phyloP scores from a whole-genome alignment of 2,888 invertebrate species.

The Patella caerulea region DNA sequence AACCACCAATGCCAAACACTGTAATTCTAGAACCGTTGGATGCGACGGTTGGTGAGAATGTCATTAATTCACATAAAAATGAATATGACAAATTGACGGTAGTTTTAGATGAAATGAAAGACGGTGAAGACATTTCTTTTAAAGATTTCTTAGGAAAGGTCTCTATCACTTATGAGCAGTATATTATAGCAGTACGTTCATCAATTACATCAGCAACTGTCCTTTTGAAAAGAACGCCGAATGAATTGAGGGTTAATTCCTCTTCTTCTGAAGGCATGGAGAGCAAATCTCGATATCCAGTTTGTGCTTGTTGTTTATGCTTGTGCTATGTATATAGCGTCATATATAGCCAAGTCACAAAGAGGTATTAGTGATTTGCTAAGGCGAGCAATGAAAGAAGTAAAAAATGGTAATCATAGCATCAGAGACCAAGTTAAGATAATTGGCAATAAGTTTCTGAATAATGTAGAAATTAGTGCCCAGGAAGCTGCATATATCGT shows the following conservation, averaged over 20 bases:
- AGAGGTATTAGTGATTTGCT: slow-evolving; percentile 44
- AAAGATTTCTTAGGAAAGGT: background rate
- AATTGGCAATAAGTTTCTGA: too few relatives aligned
- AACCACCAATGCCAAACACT: slow-evolving; percentile 8
- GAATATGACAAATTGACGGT: background rate
- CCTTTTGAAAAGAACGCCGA: slow-evolving; percentile 27
- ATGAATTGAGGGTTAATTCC: slow-evolving; percentile 27
- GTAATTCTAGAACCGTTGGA: slow-evolving; percentile 9
- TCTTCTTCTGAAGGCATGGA: slow-evolving; percentile 8
- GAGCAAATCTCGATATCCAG: too few relatives aligned
- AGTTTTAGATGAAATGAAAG: too few relatives aligned
- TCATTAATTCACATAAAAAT: too few relatives aligned
- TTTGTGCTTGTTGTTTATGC: too few relatives aligned
- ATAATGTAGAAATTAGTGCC: slow-evolving; percentile 46
- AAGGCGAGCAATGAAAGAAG: slow-evolving; percentile 38
- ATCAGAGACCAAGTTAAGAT: slow-evolving; percentile 34
- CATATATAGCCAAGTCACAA: slow-evolving; percentile 34
- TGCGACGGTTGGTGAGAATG: background rate
- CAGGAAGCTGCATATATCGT: slow-evolving; percentile 52
- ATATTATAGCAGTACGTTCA: slow-evolving; percentile 6
- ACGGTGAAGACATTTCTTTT: too few relatives aligned
- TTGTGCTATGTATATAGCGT: too few relatives aligned
- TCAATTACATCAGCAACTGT: slow-evolving; percentile 16
- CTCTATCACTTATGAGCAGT: slow-evolving; percentile 8
- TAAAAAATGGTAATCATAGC: slow-evolving; percentile 15